phyloP scores from a whole-genome alignment of 2,888 invertebrate species.

The Sinodicranocentrus sp. region DNA sequence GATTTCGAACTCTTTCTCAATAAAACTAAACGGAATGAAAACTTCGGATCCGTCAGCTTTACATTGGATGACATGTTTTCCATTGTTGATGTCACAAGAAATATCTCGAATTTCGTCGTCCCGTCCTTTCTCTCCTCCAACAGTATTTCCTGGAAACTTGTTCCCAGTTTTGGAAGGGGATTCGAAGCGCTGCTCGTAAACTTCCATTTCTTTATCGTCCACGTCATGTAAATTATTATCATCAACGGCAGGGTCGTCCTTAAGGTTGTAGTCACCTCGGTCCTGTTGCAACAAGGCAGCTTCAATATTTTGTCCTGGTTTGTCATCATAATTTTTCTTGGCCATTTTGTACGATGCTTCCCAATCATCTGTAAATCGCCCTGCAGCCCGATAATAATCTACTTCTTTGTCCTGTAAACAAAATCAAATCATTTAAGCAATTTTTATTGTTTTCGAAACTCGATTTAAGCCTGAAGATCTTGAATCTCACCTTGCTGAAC shows the following conservation, averaged over 20 bases:
- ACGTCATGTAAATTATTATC: constrained; percentile 38
- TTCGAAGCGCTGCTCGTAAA: constrained; percentile 18
- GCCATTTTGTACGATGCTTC: constrained; percentile 16
- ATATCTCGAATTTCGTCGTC: constrained; percentile 62
- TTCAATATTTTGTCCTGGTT: not conserved
- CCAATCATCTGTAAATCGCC: constrained; percentile 32
- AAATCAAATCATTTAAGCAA: not conserved
- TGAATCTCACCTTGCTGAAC: constrained; percentile 17
- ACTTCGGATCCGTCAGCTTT: constrained; percentile 82
- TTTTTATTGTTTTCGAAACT: not conserved
- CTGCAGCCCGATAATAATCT: constrained; percentile 48
- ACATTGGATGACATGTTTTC: constrained; percentile 83
- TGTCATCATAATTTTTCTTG: constrained; percentile 32
- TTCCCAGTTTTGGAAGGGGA: not conserved
- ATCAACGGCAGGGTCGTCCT: constrained; percentile 54
- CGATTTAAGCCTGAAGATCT: not conserved
- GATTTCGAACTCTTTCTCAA: constrained; percentile 96
- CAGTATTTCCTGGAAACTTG: not conserved
- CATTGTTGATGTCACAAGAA: constrained; percentile 81
- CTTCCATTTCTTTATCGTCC: constrained; percentile 61
- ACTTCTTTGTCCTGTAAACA: constrained; percentile 48
- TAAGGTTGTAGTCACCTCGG: constrained; percentile 64
- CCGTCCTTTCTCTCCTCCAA: not conserved
- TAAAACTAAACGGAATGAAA: constrained; percentile 94
- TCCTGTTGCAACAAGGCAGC: constrained; percentile 12